Evolutionary conservation across 1,140 invertebrate species (phyloP).

Genomic region (Anastrepha ludens): DNA sequence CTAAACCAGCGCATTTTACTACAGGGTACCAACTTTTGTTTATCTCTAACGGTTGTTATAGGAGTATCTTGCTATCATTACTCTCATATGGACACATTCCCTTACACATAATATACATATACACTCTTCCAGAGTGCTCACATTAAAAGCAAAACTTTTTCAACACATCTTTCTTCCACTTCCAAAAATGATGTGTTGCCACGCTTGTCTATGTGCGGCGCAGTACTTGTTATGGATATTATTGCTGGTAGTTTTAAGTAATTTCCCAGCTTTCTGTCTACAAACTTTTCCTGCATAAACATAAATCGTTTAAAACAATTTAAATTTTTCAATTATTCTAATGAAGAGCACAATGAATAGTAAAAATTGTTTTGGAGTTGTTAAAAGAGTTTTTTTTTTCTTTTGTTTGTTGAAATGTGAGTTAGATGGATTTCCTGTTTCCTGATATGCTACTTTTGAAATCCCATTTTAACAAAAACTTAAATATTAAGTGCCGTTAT

Average conservation of each 20-base stretch:
- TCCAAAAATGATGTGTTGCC: not conserved
- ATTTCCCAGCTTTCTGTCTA: conserved; percentile 14
- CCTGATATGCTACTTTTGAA: no score
- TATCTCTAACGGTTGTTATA: not conserved
- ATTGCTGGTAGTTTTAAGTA: conserved; percentile 25
- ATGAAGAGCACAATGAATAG: not conserved
- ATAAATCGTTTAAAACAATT: conserved; percentile 28
- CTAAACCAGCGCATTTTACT: no score
- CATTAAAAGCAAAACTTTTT: conserved; percentile 38
- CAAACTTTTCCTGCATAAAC: conserved; percentile 29
- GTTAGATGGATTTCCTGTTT: no score
- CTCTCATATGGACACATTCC: not conserved
- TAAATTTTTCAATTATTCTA: conserved; percentile 12
- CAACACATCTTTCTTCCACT: conserved; percentile 22
- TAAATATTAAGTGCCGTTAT: no score
- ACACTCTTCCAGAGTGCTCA: not conserved
- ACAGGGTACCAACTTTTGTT: no score
- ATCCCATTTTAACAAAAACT: no score
- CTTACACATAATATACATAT: no score
- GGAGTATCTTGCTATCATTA: not conserved
- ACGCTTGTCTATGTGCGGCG: not conserved
- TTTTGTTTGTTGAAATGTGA: no score
- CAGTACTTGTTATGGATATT: not conserved
- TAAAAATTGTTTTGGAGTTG: not conserved
- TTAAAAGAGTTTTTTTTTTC: no score